Evolutionary conservation across 2,113 vertebrate genomes (phyloP), one percentile per base, ranked within the genome.

Genomic region (Gorsachius goisagi): DNA sequence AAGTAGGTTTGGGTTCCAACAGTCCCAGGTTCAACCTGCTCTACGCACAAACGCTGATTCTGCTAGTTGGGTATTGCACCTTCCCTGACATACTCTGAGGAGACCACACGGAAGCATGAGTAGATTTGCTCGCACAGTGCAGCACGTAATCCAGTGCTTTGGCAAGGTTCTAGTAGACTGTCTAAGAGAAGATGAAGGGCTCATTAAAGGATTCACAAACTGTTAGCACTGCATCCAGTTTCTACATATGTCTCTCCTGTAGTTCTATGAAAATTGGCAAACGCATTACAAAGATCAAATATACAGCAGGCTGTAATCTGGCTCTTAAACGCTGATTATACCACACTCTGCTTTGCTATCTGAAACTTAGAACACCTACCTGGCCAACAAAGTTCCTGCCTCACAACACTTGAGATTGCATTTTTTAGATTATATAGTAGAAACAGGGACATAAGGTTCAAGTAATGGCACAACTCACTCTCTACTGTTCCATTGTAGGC

Each of bases 91-190:
- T 71, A 21, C 19, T 28, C 7, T 22, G 64, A 77, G 49, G 49
- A 64, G 39, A 53, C 37, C 22, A 35, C 44, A 44, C 5, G 37
- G 37, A 58, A 35, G 33, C 6, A 5, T 13, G 39, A 82, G 35
- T 23, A 52, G 32, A 37, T 56, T 66, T 0, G 1, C 45, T 66
- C 0, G 0, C 45, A 11, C 30, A 33, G 37, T 12, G 22, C 39
- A 62, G 11, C 17, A 19, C 8, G 12, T 41, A 50, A 50, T 37
- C 20, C 7, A 24, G 9, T 28, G 35, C 33, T 77, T 55, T 28
- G 17, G 15, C 33, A 28, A 81, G 33, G 23, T 45, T 82, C 53
- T 67, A 17, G 35, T 15, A 67, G 41, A 30, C 28, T 56, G 41
- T 21, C n/a, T 44, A 59, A 50, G 49, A 41, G 37, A 62, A 32